A percentile compares a stretch with the other conserved stretches of the same genome.
phyloP scores from a whole-genome alignment of 2,888 invertebrate genomes.

The Drepanosiphum platanoidis region DNA sequence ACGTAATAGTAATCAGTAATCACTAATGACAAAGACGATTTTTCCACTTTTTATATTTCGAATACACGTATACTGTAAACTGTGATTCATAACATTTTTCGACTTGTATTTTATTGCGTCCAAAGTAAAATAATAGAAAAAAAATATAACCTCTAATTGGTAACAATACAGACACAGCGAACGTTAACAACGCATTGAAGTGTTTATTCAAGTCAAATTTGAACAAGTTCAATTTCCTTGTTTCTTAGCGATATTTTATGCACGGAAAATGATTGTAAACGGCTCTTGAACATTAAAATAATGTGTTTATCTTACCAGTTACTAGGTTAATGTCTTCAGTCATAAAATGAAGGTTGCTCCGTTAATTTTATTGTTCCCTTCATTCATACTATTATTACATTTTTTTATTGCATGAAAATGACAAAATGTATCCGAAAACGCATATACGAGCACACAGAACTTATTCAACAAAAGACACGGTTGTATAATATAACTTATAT shows the following conservation, averaged over 20 bases:
- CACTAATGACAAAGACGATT: background rate
- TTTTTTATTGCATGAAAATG: background rate
- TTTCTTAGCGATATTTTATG: background rate
- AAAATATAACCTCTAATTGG: background rate
- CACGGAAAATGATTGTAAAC: background rate
- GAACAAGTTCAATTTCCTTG: background rate
- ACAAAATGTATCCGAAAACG: background rate
- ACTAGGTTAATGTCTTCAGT: background rate
- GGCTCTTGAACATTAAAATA: background rate
- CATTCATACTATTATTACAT: background rate
- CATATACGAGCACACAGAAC: background rate
- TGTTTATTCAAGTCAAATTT: background rate
- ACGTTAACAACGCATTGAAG: background rate
- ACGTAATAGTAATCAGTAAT: background rate
- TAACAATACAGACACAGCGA: background rate
- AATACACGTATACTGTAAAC: background rate
- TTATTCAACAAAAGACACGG: background rate
- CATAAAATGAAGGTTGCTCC: background rate
- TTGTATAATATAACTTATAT: too few relatives aligned
- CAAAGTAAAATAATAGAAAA: background rate
- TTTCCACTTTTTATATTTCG: background rate
- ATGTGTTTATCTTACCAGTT: background rate
- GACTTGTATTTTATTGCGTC: background rate
- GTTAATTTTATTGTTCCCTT: background rate
- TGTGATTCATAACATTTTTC: background rate